phyloP scores from a whole-genome alignment of 2,888 invertebrate species.

The Deilephila elpenor region DNA sequence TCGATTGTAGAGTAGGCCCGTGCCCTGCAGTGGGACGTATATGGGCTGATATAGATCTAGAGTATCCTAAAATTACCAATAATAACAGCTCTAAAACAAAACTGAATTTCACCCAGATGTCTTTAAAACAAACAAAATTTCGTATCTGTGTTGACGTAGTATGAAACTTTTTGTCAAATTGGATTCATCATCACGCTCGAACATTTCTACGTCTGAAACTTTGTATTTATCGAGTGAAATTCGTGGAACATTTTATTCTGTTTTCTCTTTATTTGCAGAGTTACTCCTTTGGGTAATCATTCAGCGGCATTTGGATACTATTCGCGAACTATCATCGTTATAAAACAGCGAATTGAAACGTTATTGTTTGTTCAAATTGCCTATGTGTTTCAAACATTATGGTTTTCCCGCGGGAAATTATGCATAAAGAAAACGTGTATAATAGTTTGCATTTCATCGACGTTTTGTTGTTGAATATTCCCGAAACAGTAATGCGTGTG shows the following conservation, averaged over 20 bases:
- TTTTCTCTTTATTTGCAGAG: slow-evolving; percentile 36
- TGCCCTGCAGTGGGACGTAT: too few species aligned
- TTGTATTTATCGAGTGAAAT: slow-evolving; percentile 33
- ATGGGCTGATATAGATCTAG: too few species aligned
- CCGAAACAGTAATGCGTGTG: slow-evolving; percentile 17
- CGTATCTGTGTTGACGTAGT: slow-evolving; percentile 12
- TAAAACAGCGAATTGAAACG: slow-evolving; percentile 41
- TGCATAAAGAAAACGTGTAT: slow-evolving; percentile 46
- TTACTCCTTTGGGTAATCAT: slow-evolving; percentile 50
- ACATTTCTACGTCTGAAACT: slow-evolving; percentile 37
- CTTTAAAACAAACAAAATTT: slow-evolving; percentile 14
- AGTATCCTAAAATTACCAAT: neutral
- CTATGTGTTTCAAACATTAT: slow-evolving; percentile 38
- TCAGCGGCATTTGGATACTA: slow-evolving; percentile 38
- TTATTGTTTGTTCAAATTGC: slow-evolving; percentile 43
- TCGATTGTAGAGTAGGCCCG: too few species aligned
- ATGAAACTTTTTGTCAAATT: slow-evolving; percentile 35
- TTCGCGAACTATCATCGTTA: slow-evolving; percentile 39
- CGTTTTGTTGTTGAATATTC: slow-evolving; percentile 13
- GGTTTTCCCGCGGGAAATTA: slow-evolving; percentile 68
- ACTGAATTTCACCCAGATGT: slow-evolving; percentile 20
- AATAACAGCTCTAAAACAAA: slow-evolving; percentile 8
- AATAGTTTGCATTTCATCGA: slow-evolving; percentile 29
- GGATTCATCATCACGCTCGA: slow-evolving; percentile 38
- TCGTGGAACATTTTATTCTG: slow-evolving; percentile 29